Evolutionary conservation across 2,113 vertebrate genomes (phyloP).

Genomic region (Mirounga angustirostris): DNA sequence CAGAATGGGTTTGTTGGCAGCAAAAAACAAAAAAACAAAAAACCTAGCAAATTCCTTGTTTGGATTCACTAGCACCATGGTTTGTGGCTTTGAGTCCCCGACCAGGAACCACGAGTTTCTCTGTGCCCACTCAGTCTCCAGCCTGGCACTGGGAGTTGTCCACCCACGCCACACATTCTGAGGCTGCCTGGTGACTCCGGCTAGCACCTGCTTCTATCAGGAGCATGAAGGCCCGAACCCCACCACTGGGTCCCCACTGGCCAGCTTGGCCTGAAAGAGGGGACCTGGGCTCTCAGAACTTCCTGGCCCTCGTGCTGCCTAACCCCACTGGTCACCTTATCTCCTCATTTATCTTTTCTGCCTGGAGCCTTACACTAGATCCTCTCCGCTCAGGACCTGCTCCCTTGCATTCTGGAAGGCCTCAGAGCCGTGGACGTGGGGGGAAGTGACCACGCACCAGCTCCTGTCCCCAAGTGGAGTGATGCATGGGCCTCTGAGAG

Average conservation of each 20-base stretch:
- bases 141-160: background rate
- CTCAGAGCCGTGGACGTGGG: rapidly evolving
- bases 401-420: background rate
- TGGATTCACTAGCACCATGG: rapidly evolving
- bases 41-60: background rate
- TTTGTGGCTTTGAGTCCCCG: background rate
- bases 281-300: background rate
- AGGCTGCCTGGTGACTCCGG: background rate
- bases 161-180: rapidly evolving
- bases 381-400: rapidly evolving
- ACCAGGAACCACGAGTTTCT: background rate
- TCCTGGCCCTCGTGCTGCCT: background rate
- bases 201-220: background rate
- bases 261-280: background rate
- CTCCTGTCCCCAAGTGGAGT: background rate
- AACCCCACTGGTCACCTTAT: rapidly evolving
- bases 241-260: rapidly evolving
- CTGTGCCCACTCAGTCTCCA: background rate
- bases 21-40: background rate
- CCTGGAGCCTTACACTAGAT: background rate
- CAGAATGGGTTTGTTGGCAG: slow-evolving; percentile 19
- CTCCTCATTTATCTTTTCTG: background rate
- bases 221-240: background rate
- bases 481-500: background rate
- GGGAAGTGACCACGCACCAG: background rate